phyloP scores from a whole-genome alignment of 2,113 vertebrate species.

The Tragelaphus scriptus region DNA sequence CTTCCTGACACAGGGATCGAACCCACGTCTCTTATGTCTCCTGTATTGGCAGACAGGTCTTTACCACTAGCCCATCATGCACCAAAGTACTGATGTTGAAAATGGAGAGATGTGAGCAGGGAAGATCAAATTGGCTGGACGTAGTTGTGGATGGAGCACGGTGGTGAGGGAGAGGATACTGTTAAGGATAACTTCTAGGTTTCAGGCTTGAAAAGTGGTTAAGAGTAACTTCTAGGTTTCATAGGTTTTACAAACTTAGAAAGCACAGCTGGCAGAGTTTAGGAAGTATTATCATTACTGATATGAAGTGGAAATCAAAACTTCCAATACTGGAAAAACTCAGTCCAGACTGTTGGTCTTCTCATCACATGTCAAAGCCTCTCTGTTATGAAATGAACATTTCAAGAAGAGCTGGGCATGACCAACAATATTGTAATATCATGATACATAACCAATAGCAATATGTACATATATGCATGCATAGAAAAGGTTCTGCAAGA shows the following conservation, averaged over 20 bases:
- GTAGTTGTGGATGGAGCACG: background rate
- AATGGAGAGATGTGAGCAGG: background rate
- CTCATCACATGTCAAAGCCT: background rate
- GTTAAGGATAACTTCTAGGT: background rate
- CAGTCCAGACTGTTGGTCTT: background rate
- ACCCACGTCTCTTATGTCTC: background rate
- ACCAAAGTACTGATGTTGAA: background rate
- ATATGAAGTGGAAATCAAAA: background rate
- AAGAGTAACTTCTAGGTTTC: background rate
- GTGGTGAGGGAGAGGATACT: background rate
- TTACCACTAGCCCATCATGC: background rate
- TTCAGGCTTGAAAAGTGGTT: background rate
- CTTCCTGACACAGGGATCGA: background rate
- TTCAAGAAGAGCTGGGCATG: background rate
- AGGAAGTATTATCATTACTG: background rate
- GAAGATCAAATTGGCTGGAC: background rate
- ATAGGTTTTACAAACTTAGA: background rate
- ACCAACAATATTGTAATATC: too few species aligned
- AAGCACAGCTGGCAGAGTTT: background rate
- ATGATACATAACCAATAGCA: background rate
- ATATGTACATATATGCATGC: too few species aligned
- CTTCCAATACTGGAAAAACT: background rate
- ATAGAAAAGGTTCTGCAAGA: background rate
- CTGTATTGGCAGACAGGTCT: background rate
- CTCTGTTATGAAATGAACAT: background rate